These are phyloP conservation scores for Steromphala cineraria DNA, from an alignment of 2,888 invertebrate species.

Conservation along the genomic window DNA sequence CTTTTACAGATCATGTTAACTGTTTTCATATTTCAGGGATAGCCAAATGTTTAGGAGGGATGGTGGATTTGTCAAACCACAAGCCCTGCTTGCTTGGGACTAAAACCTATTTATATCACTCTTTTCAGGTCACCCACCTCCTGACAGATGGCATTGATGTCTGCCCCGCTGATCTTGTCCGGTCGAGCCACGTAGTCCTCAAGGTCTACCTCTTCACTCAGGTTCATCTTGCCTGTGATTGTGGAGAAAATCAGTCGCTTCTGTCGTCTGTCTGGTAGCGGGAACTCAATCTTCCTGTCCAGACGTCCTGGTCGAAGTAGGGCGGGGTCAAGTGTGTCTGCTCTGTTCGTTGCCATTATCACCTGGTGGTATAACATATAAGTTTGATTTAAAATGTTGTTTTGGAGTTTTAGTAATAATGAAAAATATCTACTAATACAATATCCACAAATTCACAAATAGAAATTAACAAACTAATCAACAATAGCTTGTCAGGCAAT, in stretches of 20 bases:
- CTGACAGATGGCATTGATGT: slow-evolving; percentile 99
- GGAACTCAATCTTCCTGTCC: slow-evolving; percentile 99
- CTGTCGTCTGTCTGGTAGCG: slow-evolving; percentile 90
- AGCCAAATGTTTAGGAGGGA: no score
- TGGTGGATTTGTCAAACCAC: no score
- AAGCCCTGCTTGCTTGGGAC: no score
- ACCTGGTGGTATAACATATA: slow-evolving; percentile 78
- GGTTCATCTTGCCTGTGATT: slow-evolving; percentile 83
- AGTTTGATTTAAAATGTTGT: no score
- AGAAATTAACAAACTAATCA: no score
- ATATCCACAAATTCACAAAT: no score
- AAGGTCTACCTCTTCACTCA: slow-evolving; percentile 97
- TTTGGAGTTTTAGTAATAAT: no score
- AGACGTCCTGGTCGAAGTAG: slow-evolving; percentile 94
- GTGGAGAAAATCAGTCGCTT: slow-evolving; percentile 98
- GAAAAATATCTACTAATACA: no score
- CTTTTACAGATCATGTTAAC: no score
- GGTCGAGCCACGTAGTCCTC: slow-evolving; percentile 99
- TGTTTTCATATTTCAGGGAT: no score
- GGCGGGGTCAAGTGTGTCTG: slow-evolving; percentile 99
- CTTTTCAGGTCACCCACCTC: slow-evolving; percentile 79
- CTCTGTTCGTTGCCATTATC: slow-evolving; percentile 97
- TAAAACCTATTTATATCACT: background rate
- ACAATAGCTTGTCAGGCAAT: no score
- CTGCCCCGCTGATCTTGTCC: slow-evolving; percentile 98